These are phyloP conservation scores for Ptychoptera contaminata DNA, from an alignment of 2,888 invertebrate species.

Conservation along the genomic window DNA sequence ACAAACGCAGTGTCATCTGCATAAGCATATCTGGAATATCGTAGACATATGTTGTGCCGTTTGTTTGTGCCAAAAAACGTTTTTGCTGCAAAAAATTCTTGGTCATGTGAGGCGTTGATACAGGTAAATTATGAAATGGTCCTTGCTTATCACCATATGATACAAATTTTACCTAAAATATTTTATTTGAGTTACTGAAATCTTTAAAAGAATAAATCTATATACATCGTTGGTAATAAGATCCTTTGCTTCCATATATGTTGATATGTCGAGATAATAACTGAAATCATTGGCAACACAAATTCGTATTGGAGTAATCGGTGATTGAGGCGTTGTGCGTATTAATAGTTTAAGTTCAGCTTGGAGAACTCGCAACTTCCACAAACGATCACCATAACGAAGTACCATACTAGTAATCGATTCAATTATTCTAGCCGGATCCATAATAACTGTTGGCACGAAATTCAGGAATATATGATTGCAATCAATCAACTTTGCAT, in stretches of 20 bases:
- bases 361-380: conserved; percentile 89
- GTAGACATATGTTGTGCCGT: conserved; percentile 50
- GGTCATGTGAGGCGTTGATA: conserved; percentile 90
- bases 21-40: conserved; percentile 98
- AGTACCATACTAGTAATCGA: conserved; percentile 94
- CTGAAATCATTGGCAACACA: conserved; percentile 95
- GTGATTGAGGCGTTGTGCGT: conserved; percentile 60
- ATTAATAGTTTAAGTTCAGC: conserved; percentile 93
- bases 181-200: too few species aligned
- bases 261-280: conserved; percentile 84
- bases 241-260: conserved; percentile 84
- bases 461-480: conserved; percentile 98
- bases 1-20: conserved; percentile 71
- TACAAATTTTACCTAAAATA: conserved; percentile 68
- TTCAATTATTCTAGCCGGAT: conserved; percentile 91
- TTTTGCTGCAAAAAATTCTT: conserved; percentile 96
- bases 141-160: conserved; percentile 80
- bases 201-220: too few species aligned
- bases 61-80: conserved; percentile 44
- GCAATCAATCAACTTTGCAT: conserved; percentile 85
- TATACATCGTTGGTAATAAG: conserved; percentile 64
- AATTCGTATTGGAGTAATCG: conserved; percentile 73
- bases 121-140: conserved; percentile 80
- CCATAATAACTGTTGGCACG: conserved; percentile 94
- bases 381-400: conserved; percentile 85